phyloP scores from a whole-genome alignment of 2,888 invertebrate species.

The Allygus modestus region DNA sequence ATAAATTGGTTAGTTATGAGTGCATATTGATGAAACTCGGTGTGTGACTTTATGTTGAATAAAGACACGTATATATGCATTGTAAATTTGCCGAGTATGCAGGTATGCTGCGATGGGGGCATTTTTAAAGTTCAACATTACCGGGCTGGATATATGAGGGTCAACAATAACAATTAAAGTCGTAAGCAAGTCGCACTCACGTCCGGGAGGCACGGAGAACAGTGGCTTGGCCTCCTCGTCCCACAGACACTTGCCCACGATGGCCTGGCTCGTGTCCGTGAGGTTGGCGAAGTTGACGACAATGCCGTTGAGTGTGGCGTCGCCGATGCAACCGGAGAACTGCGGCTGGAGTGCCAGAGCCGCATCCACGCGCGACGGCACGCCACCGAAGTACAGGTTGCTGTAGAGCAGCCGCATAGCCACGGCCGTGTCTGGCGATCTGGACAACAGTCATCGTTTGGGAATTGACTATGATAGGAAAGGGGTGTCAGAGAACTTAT shows the following conservation, averaged over 20 bases:
- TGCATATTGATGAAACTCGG: too few relatives aligned
- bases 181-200: conserved; percentile 9
- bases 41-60: too few relatives aligned
- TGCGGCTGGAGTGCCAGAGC: conserved; percentile 78
- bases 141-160: too few relatives aligned
- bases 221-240: conserved; percentile 45
- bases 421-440: conserved; percentile 73
- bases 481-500: too few relatives aligned
- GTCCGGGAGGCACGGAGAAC: conserved; percentile 30
- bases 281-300: conserved; percentile 87
- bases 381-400: conserved; percentile 91
- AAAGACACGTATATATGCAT: too few relatives aligned
- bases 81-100: too few relatives aligned
- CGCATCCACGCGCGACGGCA: conserved; percentile 76
- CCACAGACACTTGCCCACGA: conserved; percentile 79
- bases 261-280: conserved; percentile 79
- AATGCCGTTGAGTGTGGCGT: conserved; percentile 91
- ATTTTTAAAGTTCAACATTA: too few relatives aligned
- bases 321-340: conserved; percentile 95
- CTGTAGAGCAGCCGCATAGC: conserved; percentile 82
- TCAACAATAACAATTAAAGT: too few relatives aligned
- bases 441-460: not conserved
- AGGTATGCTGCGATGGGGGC: too few relatives aligned
- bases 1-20: too few relatives aligned
- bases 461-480: too few relatives aligned